Evolutionary conservation across 1,140 invertebrate genomes (phyloP), one percentile per base, ranked within the genome.

Genomic region (Teleogryllus occipitalis): DNA sequence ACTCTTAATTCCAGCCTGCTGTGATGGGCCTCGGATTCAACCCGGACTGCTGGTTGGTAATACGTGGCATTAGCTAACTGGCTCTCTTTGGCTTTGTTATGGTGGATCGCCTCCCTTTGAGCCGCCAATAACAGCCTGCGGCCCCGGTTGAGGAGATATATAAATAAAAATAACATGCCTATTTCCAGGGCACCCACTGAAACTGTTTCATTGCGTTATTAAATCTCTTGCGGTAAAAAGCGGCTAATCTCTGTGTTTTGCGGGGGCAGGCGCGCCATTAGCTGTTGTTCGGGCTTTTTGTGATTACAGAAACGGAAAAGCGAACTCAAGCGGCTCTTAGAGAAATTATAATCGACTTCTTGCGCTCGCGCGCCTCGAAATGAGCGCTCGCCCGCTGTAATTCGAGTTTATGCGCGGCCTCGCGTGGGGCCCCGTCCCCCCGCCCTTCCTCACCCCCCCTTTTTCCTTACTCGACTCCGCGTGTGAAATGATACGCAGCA

Each of bases 181-280:
- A 10, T 65, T 65, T 18, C 10, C 18, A 14, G 10, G 54, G 54
- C 10, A 10, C 54, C 54, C 54, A 18, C 54, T 65, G 10, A 65
- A 65, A 65, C 54, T 65, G 54, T 65, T 65, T 65, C 54, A 65
- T 65, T 65, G 54, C 54, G 54, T 65, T 65, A 65, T 65, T 65
- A 65, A 65, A 65, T 10, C 54, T 10, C 54, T 10, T 7, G 10
- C 10, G 18, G 54, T 65, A 65, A 65, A 65, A 65, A 65, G 54
- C 54, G 54, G 10, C 54, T 65, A 65, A 65, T 65, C 54, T 65
- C 54, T 65, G 54, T 65, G 54, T 65, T 65, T 65, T 65, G 54
- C 54, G 54, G 54, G 54, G 10, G 54, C 54, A 18, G 54, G 18
- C 54, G 27, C 27, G 27, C 54, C 54, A 65, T 65, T 65, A 65